Evolutionary conservation across 2,888 invertebrate genomes (phyloP), one percentile per base, ranked within the genome.

Genomic region (Acrobasis suavella): DNA sequence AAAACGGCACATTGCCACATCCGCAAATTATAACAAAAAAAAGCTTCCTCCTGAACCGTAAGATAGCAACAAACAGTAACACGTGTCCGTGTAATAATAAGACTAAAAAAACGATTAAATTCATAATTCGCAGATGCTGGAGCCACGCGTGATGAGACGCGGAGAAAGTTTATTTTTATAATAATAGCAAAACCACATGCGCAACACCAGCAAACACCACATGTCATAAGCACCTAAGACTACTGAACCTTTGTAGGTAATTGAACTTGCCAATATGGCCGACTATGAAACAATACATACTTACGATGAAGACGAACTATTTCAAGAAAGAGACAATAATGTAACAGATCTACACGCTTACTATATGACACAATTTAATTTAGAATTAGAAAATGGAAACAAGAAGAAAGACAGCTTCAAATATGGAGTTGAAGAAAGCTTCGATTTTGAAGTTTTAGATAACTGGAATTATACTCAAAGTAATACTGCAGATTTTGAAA

Each of bases 81-180:
- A 91, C 87, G 86, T 89, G 87, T 87, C 80, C 62, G 75, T 73
- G 72, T 76, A 82, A 80, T 83, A 85, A 83, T 83, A 85, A 81
- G 77, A 79, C 77, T 82, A 85, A 86, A 81, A n/a, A 82, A 80
- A 78, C 80, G 75, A 86, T 87, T 85, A 86, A 83, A 81, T 85
- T 88, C 86, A 90, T 87, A 90, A 86, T 91, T 85, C 84, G 86
- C 92, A 92, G 91, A 91, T 91, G 91, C 85, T 71, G 71, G 64
- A 72, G 84, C 87, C 87, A 86, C 88, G 86, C 89, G 87, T 85
- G 86, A 85, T 82, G 83, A 72, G 78, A 78, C 78, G 78, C 76
- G 84, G 87, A 87, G 92, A 92, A 92, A 92, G 92, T 91, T 92
- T 92, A 92, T 91, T 91, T 91, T 90, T 91, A 86, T 87, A 91